Base-by-base conservation (phyloP, 2,888 invertebrate species). In the Parnassius smintheus region DNA sequence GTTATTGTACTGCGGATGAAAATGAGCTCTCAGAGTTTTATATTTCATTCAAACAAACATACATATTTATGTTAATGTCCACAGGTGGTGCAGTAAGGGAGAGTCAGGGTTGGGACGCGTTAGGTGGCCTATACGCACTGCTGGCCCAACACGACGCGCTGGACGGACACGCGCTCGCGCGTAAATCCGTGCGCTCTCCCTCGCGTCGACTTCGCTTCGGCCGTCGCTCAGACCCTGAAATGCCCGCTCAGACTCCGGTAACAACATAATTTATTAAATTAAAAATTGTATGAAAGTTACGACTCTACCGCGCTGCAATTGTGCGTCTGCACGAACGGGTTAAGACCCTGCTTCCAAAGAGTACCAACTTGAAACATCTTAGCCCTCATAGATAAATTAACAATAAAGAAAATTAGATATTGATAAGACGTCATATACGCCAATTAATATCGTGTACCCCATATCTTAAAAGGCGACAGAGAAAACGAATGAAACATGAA, bases 201-300 rank as follows among this genome's bases (percentile, higher is more conserved):
- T 96, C 96, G 1, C 88, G 96, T 50, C 93, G 96, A 22, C 93
- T 96, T 64, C 94, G 96, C 68, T 96, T 96, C 76, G 96, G 96
- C 50, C 93, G 95, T 72, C 93, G 96, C 68, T 95, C 95, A 44
- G 95, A 95, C 83, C 94, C 95, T 12, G 93, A 93, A 66, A 91
- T 94, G 87, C 87, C 93, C 25, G 91, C 93, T 25, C 89, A 91
- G 69, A 81, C 90, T 25, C 90, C 91, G 44, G 91, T 91, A 68
- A 82, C n/a, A 13, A 1, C n/a, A 46, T n/a, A n/a, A 12, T 46
- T 46, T n/a, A 12, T 35, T 7, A 35, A 7, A 12, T 35, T 7
- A 35, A 7, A 35, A 7, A 7, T 7, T 35, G 3, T 35, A 35
- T 35, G 35, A 35, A 35, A 35, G 35, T 7, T 35, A 35, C 35